A percentile compares a stretch with the other conserved stretches of the same genome.
These are phyloP conservation scores for Tiliqua scincoides DNA, from an alignment of 2,113 vertebrate species.

Conservation along the genomic window DNA sequence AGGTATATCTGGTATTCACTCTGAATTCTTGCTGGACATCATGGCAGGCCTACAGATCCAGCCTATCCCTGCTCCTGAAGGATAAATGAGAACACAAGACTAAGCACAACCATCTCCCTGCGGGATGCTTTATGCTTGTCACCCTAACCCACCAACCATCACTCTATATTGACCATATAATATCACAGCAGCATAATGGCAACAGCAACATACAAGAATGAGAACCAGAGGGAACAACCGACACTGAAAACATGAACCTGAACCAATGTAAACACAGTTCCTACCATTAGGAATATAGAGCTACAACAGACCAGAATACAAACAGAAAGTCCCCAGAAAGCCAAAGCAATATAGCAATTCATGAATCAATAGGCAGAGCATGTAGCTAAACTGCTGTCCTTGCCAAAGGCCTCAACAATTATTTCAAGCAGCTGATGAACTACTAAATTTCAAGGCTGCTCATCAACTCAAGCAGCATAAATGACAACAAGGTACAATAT, in stretches of 20 bases:
- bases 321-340: background rate
- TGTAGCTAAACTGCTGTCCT: background rate
- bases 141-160: too few relatives aligned
- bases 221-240: too few relatives aligned
- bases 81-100: background rate
- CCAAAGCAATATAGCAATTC: background rate
- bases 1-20: background rate
- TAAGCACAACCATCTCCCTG: too few relatives aligned
- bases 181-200: too few relatives aligned
- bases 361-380: background rate
- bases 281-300: background rate
- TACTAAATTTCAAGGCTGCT: slow-evolving; percentile 53
- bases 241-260: background rate
- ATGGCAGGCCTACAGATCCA: background rate
- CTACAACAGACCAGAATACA: background rate
- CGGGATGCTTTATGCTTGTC: too few relatives aligned
- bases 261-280: background rate
- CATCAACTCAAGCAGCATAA: slow-evolving; percentile 30
- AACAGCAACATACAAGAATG: too few relatives aligned
- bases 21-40: background rate
- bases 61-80: background rate
- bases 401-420: slow-evolving; percentile 31
- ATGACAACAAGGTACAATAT: slow-evolving; percentile 30
- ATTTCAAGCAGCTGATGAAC: slow-evolving; percentile 53
- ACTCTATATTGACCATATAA: too few relatives aligned